A percentile compares a stretch with the other conserved stretches of the same genome.
Evolutionary conservation across 2,113 vertebrate species (phyloP).

Genomic region (Nettapus auritus): DNA sequence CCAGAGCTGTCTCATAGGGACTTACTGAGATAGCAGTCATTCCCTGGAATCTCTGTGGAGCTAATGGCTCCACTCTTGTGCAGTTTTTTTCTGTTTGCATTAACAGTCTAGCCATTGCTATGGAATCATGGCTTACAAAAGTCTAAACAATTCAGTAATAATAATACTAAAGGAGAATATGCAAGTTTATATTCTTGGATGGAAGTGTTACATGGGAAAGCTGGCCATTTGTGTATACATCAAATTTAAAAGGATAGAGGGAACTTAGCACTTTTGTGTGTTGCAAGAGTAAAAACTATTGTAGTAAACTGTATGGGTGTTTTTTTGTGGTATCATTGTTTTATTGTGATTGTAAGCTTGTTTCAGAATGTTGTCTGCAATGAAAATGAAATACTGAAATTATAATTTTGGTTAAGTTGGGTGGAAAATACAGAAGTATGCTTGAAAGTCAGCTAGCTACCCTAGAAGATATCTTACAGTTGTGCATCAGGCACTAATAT

Average conservation of each 20-base stretch:
- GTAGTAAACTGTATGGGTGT: background rate
- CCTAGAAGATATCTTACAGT: background rate
- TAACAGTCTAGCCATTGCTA: background rate
- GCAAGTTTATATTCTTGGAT: background rate
- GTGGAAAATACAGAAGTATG: background rate
- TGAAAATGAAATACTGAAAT: background rate
- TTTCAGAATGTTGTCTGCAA: background rate
- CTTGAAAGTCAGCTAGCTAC: background rate
- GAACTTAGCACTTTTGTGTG: background rate
- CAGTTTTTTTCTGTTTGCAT: accelerated
- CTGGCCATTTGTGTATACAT: background rate
- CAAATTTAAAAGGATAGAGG: background rate
- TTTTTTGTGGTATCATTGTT: background rate
- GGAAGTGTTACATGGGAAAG: background rate
- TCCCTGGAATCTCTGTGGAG: background rate
- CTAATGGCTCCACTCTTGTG: background rate
- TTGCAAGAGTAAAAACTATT: background rate
- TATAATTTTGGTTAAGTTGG: background rate
- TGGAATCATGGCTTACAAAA: background rate
- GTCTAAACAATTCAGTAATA: background rate
- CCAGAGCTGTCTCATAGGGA: background rate
- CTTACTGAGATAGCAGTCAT: accelerated
- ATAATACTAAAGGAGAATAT: background rate
- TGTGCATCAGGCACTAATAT: background rate
- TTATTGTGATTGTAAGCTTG: background rate